Evolutionary conservation across 2,888 invertebrate species (phyloP).

Genomic region (Aleiodes testaceus): DNA sequence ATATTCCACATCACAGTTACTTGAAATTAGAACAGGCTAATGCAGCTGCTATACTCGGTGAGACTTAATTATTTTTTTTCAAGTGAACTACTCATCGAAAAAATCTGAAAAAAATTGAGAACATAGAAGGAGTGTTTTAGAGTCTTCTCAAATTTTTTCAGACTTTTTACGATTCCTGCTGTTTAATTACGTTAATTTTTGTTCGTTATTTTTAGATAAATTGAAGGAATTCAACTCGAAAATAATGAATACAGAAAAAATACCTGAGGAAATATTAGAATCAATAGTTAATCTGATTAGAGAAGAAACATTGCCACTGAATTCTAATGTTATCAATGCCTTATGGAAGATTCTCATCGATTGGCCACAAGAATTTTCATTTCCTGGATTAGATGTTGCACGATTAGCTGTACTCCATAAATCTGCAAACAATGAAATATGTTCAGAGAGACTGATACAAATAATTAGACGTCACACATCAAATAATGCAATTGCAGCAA

Average conservation of each 20-base stretch:
- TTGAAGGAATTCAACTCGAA: constrained; percentile 81
- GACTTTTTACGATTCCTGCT: no score
- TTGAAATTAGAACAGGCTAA: constrained; percentile 87
- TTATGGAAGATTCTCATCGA: constrained; percentile 58
- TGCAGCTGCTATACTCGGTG: constrained; percentile 82
- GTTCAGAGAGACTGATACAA: constrained; percentile 71
- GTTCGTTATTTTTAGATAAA: constrained; percentile 67
- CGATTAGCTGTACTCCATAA: constrained; percentile 86
- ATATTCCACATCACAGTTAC: constrained; percentile 75
- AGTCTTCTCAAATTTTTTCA: no score
- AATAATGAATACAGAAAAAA: constrained; percentile 74
- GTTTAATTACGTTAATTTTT: constrained; percentile 23
- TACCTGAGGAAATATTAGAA: constrained; percentile 77
- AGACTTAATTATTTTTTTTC: constrained; percentile 58
- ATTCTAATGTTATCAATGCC: constrained; percentile 49
- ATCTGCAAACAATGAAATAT: constrained; percentile 76
- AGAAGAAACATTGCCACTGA: constrained; percentile 51
- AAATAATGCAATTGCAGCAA: constrained; percentile 76
- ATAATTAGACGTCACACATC: constrained; percentile 72
- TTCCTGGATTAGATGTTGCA: constrained; percentile 91
- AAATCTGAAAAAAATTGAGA: no score
- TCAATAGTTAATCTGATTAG: constrained; percentile 79
- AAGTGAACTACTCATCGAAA: no score
- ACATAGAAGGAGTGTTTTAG: no score
- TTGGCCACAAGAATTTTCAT: constrained; percentile 79